These are phyloP conservation scores for Phoebastria nigripes DNA, from an alignment of 2,797 vertebrate species.

Conservation along the genomic window DNA sequence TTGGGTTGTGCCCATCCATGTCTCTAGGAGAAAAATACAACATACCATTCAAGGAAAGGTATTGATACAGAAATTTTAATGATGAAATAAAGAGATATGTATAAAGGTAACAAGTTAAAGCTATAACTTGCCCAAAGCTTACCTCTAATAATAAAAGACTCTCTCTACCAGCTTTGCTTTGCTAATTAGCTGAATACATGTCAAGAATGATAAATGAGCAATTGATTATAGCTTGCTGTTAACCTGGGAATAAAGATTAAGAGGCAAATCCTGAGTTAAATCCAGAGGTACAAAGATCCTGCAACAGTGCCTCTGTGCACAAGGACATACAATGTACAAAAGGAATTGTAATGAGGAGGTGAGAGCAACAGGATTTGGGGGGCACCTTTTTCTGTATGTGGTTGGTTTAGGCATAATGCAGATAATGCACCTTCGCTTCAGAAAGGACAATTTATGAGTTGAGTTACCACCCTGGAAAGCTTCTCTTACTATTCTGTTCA, in stretches of 20 bases:
- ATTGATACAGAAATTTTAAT: not conserved
- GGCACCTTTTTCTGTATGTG: not conserved
- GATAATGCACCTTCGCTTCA: not conserved
- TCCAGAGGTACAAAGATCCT: not conserved
- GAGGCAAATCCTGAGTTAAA: not conserved
- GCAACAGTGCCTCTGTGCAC: not conserved
- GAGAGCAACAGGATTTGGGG: fast-evolving
- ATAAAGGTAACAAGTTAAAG: not conserved
- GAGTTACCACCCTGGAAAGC: not conserved
- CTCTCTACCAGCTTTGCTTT: not conserved
- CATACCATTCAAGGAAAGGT: not conserved
- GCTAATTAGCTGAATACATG: not conserved
- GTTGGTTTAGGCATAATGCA: not conserved
- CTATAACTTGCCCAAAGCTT: not conserved
- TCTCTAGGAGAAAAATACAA: not conserved
- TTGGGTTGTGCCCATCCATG: not conserved
- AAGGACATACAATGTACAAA: not conserved
- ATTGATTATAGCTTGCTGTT: not conserved
- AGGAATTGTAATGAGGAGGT: not conserved
- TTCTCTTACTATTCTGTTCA: not conserved
- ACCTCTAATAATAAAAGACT: not conserved
- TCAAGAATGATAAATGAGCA: not conserved
- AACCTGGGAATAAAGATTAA: not conserved
- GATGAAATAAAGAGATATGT: not conserved
- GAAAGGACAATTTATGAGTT: not conserved